Percentiles rank a stretch among this genome's conserved stretches.
Evolutionary conservation across 2,888 invertebrate genomes (phyloP).

Genomic region (Agrotis puta): DNA sequence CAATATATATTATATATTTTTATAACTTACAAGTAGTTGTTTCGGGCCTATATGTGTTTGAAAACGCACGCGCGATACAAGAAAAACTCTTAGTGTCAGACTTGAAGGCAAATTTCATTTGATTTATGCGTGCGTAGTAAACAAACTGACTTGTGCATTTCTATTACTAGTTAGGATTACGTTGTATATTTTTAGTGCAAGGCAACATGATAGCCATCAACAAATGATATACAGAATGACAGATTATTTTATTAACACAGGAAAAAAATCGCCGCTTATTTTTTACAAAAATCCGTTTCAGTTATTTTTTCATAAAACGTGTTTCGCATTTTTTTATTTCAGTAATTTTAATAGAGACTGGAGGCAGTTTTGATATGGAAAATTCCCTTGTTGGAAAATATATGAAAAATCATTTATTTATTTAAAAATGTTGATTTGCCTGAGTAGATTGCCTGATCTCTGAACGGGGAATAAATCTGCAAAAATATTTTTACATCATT

Average conservation of each 20-base stretch:
- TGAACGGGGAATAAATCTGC: not conserved
- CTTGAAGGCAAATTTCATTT: no score
- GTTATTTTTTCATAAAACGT: conserved; percentile 5
- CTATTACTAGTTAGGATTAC: not conserved
- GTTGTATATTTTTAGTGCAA: conserved; percentile 24
- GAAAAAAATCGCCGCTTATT: conserved; percentile 1
- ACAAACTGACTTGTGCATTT: no score
- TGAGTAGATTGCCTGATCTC: not conserved
- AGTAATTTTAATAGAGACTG: conserved; percentile 10
- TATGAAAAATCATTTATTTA: conserved; percentile 14
- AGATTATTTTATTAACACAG: conserved; percentile 27
- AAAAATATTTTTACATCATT: not conserved
- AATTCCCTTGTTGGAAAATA: conserved; percentile 1
- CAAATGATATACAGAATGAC: conserved; percentile 27
- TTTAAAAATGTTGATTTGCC: not conserved
- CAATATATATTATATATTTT: no score
- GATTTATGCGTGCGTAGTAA: no score
- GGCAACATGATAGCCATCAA: not conserved
- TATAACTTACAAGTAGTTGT: no score
- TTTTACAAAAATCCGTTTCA: not conserved
- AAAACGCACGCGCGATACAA: no score
- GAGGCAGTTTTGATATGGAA: not conserved
- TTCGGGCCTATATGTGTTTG: no score
- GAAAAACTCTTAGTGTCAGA: no score
- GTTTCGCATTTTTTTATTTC: conserved; percentile 13